Base-by-base conservation (phyloP, 2,888 invertebrate genomes). In the Galeruca laticollis region DNA sequence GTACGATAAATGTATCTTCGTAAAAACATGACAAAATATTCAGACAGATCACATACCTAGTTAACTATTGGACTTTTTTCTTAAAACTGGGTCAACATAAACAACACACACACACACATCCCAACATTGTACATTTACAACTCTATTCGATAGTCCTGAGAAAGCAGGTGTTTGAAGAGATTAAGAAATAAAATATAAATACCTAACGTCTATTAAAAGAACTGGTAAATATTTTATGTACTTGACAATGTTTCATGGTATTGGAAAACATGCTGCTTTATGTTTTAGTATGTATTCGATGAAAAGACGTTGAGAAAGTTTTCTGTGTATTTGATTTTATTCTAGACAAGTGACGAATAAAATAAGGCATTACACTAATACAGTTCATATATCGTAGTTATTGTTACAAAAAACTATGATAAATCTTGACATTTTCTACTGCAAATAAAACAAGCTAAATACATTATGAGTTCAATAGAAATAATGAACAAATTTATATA, bases 241-340 rank as follows among this genome's bases (percentile, higher is more conserved):
- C 65, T 63, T 69, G 73, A 71, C 73, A 69, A 72, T 72, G 68
- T 72, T 60, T 64, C 60, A 61, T 35, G 43, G 57, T 61, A 57
- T 52, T 49, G 51, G 72, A 56, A 33, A 31, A 64, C 72, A 63
- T 47, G 72, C 72, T 72, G 72, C 70, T 72, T 72, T 64, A 72
- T 72, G 61, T 60, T 61, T 35, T 62, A 26, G 62, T 62, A 62
- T 31, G 21, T 21, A 11, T 60, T 52, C 52, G 52, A 51, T 51
- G 15, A 40, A 65, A 37, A 21, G 33, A 37, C 47, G 26, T 57
- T 56, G 3, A 26, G 1, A 47, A 57, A 21, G 21, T 35, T 47
- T 65, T 57, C 47, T 57, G 57, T 65, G 57, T 65, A 65, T 65
- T 65, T 57, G 57, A 57, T 65, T 57, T 57, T 20, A 37, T 40